A percentile compares a stretch with the other conserved stretches of the same genome.
Conservation (phyloP, 2,113 vertebrate species). For the Speoplatyrhinus poulsoni region DNA sequence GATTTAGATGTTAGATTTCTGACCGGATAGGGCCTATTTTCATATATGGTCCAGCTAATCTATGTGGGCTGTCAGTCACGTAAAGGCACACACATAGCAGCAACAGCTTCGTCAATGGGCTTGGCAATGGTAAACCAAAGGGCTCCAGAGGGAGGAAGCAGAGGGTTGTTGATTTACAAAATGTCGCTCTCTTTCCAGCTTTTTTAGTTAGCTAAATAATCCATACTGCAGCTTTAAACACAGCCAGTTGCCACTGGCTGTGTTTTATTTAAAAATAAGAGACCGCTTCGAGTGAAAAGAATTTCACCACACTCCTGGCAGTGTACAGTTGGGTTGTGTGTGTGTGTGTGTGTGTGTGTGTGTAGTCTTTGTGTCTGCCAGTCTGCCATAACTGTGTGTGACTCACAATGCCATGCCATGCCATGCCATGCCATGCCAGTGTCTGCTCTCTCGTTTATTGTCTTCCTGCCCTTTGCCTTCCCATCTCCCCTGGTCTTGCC, state of each 20-base stretch:
- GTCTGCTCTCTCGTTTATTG: constrained; percentile 44
- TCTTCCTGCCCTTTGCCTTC: constrained; percentile 21
- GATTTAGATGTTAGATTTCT: too few relatives aligned
- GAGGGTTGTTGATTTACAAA: too few relatives aligned
- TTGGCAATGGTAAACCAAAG: too few relatives aligned
- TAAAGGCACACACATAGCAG: too few relatives aligned
- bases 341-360: background rate
- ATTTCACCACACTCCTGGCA: too few relatives aligned
- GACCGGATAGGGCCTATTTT: too few relatives aligned
- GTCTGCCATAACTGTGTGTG: constrained; percentile 1
- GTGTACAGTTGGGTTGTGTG: background rate
- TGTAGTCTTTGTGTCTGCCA: background rate
- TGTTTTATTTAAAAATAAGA: background rate
- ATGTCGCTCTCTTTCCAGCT: too few relatives aligned
- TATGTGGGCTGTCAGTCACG: too few relatives aligned
- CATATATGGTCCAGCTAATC: too few relatives aligned
- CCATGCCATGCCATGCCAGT: constrained; percentile 61
- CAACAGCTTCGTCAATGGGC: too few relatives aligned
- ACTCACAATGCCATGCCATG: background rate
- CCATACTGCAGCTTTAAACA: background rate
- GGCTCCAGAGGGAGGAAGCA: too few relatives aligned
- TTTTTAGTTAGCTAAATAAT: background rate
- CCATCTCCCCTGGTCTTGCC: constrained; percentile 40
- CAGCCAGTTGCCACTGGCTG: background rate
- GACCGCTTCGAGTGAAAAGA: background rate